Evolutionary conservation across 2,888 invertebrate species (phyloP).

Genomic region (Ophraella communa): DNA sequence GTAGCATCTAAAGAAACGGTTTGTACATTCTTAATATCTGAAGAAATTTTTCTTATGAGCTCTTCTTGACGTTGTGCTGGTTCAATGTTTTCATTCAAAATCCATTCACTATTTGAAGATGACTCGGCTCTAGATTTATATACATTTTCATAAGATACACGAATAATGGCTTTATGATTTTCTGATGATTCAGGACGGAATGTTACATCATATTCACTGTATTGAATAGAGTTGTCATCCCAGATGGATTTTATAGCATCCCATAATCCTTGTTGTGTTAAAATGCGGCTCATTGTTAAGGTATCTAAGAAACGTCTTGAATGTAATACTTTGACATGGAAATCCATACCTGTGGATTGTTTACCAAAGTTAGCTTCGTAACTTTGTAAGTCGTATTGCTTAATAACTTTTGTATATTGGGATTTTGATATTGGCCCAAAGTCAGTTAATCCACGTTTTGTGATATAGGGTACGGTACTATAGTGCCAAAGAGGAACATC

Average conservation of each 20-base stretch:
- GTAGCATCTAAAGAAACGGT: conserved; percentile 64
- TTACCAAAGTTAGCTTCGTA: conserved; percentile 60
- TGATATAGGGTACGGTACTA: conserved; percentile 70
- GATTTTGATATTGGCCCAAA: conserved; percentile 63
- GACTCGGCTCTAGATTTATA: conserved; percentile 35
- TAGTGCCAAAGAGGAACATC: conserved; percentile 64
- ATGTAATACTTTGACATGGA: conserved; percentile 64
- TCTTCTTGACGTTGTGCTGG: conserved; percentile 60
- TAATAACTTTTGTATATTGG: conserved; percentile 61
- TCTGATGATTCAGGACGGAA: conserved; percentile 50
- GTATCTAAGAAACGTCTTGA: conserved; percentile 61
- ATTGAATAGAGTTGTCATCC: conserved; percentile 60
- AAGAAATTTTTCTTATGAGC: conserved; percentile 63
- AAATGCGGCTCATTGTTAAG: conserved; percentile 51
- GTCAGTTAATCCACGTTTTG: conserved; percentile 65
- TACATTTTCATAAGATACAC: conserved; percentile 37
- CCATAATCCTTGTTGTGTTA: conserved; percentile 45
- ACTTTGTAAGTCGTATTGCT: conserved; percentile 45
- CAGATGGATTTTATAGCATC: conserved; percentile 47
- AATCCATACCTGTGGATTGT: conserved; percentile 62
- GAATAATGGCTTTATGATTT: conserved; percentile 37
- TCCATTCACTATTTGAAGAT: conserved; percentile 35
- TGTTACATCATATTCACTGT: conserved; percentile 62
- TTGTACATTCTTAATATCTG: conserved; percentile 64
- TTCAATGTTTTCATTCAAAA: conserved; percentile 54